Base-by-base conservation (phyloP, 2,113 vertebrate species). In the Chamaetylas fuelleborni region DNA sequence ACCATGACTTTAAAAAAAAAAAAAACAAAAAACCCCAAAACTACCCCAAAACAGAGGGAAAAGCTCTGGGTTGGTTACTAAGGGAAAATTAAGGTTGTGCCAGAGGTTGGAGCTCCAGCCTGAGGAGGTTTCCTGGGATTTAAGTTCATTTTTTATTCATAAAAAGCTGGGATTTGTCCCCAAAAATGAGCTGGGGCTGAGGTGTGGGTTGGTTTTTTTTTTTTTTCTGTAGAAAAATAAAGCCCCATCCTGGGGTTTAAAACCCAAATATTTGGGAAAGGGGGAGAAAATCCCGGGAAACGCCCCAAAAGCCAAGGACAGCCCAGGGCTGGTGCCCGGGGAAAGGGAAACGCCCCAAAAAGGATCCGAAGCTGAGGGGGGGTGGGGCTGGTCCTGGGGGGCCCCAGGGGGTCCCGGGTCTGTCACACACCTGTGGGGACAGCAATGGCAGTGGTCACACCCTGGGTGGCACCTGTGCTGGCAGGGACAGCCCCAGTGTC, bases 1-100 rank as follows among this genome's bases (percentile, higher is more conserved):
- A 97, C 95, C 87, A 92, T 82, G 95, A 95, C 93, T 97, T 93
- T n/a, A n/a, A n/a, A 38, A 38, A 57, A 95, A 88, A 83, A 92
- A 58, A 12, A 14, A 50, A 25, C 6, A 4, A 19, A n/a, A 53
- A 29, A 47, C 3, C n/a, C 79, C 16, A 50, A 88, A 89, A 83
- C 9, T 47, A 71, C 60, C 86, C 77, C 26, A 88, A 73, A 91
- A 96, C n/a, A 90, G 91, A 92, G 91, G 64, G 65, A 71, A 69
- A 57, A 79, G 84, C 71, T 74, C 80, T 0, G 5, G 76, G 67
- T 16, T 34, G 84, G 91, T 93, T 93, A 86, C 50, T 61, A 56
- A 0, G 2, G 36, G 36, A 24, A 53, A 60, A 45, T 90, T 85
- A 89, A 89, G 24, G 67, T n/a, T 1, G 36, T 7, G 26, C 33